Conservation (phyloP, 2,888 invertebrate genomes). For the Philonicus albiceps region DNA sequence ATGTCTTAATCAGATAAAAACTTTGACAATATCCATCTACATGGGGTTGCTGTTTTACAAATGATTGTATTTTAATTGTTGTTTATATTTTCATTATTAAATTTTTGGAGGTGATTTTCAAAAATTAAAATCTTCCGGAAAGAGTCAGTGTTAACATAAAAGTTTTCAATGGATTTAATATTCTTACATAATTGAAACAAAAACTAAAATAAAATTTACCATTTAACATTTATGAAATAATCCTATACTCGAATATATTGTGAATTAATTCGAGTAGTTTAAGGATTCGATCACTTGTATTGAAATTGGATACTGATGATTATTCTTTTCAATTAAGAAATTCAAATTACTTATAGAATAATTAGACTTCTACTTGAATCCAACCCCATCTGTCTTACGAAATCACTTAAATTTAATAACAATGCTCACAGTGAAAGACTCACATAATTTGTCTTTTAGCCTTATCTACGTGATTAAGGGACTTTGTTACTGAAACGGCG, state of each 20-base stretch:
- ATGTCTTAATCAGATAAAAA: neutral
- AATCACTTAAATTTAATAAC: constrained; percentile 1
- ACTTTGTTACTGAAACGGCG: neutral
- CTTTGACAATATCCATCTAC: neutral
- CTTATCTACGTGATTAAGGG: constrained; percentile 23
- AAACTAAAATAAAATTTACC: no score
- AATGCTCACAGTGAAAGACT: neutral
- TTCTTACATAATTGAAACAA: no score
- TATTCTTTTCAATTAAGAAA: neutral
- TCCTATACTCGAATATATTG: no score
- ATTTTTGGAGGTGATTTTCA: neutral
- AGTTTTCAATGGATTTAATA: no score
- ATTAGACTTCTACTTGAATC: neutral
- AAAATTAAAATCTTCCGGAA: neutral
- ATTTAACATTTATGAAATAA: no score
- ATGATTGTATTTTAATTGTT: neutral
- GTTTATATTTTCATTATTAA: neutral
- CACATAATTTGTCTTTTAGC: constrained; percentile 6
- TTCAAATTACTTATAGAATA: neutral
- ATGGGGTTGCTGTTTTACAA: neutral
- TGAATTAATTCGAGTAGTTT: no score
- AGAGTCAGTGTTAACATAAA: no score
- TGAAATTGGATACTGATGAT: neutral
- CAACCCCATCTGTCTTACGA: neutral
- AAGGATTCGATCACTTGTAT: neutral